These are phyloP conservation scores for Jordanella pulchra DNA, from an alignment of 2,797 vertebrate genomes.

Conservation along the genomic window DNA sequence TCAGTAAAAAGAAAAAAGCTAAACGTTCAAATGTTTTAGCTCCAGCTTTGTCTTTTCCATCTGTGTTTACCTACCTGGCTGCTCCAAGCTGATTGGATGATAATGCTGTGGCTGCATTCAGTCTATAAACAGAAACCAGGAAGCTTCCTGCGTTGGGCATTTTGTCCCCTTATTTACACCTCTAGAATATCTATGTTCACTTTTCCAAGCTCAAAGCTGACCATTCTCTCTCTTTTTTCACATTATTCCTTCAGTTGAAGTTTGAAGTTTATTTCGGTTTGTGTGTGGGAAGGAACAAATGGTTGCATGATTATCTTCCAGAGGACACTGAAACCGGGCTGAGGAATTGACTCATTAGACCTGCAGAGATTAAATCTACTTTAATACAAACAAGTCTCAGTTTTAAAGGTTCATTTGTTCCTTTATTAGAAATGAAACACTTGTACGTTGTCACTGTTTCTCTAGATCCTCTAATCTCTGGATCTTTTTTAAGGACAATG, in stretches of 20 bases:
- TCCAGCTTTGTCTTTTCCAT: too few species aligned
- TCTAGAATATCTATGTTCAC: neutral
- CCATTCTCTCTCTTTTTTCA: neutral
- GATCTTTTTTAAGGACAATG: neutral
- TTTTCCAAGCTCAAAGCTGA: neutral
- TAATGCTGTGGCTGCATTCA: neutral
- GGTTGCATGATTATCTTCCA: constrained; percentile 5
- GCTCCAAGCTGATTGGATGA: neutral
- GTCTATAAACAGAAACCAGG: neutral
- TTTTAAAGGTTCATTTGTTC: neutral
- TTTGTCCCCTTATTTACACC: neutral
- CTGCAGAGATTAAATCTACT: neutral
- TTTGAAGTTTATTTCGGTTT: constrained; percentile 26
- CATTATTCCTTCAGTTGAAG: constrained; percentile 1
- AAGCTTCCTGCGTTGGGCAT: neutral
- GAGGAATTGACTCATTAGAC: constrained; percentile 19
- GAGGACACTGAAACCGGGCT: constrained; percentile 14
- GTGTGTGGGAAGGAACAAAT: constrained; percentile 28
- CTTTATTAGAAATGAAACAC: neutral
- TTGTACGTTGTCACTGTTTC: neutral
- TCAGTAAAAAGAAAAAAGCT: neutral
- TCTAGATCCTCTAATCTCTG: constrained; percentile 1
- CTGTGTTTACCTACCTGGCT: neutral
- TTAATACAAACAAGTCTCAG: neutral
- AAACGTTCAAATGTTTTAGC: neutral